phyloP scores from a whole-genome alignment of 2,113 vertebrate genomes.

The Edolisoma coerulescens region DNA sequence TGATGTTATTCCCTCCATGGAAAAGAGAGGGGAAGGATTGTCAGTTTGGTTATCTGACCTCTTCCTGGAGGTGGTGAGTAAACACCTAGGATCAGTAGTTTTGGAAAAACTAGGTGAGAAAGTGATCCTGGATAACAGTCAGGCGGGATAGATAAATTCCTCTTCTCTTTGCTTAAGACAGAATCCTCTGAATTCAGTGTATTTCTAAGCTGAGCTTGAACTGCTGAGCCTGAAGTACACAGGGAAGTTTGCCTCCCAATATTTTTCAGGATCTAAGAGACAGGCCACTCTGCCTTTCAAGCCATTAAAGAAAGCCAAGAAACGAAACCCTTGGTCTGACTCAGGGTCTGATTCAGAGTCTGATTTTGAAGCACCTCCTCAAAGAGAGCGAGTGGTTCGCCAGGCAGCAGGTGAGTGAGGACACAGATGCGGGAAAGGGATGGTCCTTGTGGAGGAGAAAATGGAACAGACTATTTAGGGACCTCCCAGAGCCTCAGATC shows the following conservation, averaged over 20 bases:
- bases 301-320: slow-evolving; percentile 74
- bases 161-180: not conserved
- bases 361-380: slow-evolving; percentile 67
- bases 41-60: not conserved
- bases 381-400: slow-evolving; percentile 61
- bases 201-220: not conserved
- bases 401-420: slow-evolving; percentile 67
- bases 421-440: not conserved
- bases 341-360: slow-evolving; percentile 68
- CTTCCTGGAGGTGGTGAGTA: not conserved
- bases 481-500: not conserved
- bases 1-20: not conserved
- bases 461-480: not conserved
- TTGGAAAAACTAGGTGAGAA: not conserved
- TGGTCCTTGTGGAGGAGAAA: not conserved
- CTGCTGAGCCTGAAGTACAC: not conserved
- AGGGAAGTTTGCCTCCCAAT: not conserved
- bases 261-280: slow-evolving; percentile 72
- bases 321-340: slow-evolving; percentile 79
- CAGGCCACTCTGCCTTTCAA: slow-evolving; percentile 88
- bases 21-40: not conserved
- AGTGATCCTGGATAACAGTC: not conserved
- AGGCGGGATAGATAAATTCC: rapidly evolving
- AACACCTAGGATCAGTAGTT: not conserved
- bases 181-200: not conserved